These are phyloP conservation scores for Sakesphorus luctuosus DNA, from an alignment of 2,113 vertebrate species.

Conservation along the genomic window DNA sequence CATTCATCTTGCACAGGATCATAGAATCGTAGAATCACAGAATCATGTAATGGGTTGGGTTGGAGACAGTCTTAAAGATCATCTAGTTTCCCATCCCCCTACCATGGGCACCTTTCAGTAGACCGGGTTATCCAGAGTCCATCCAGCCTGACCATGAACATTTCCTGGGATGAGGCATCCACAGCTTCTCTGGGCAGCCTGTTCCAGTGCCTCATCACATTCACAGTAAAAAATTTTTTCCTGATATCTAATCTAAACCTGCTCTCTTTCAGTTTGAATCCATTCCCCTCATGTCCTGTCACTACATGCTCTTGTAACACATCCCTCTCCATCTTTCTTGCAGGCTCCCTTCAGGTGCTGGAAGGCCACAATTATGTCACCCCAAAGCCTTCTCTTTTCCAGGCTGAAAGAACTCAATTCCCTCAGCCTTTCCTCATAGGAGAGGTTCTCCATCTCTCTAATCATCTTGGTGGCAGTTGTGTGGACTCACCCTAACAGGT, in stretches of 20 bases:
- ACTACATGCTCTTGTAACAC: not conserved
- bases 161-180: not conserved
- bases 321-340: not conserved
- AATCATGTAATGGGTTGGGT: not conserved
- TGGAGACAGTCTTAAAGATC: not conserved
- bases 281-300: not conserved
- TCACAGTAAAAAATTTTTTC: not conserved
- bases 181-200: not conserved
- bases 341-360: not conserved
- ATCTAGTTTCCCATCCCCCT: not conserved
- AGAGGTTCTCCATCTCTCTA: not conserved
- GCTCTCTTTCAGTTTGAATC: not conserved
- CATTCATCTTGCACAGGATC: not conserved
- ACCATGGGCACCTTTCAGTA: not conserved
- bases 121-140: not conserved
- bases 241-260: not conserved
- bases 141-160: rapidly evolving
- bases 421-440: not conserved
- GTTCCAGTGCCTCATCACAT: not conserved
- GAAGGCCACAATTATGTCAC: not conserved
- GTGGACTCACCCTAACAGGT: not conserved
- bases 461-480: not conserved
- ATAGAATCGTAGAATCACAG: not conserved
- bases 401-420: not conserved
- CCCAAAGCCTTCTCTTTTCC: not conserved